Evolutionary conservation across 2,888 invertebrate species (phyloP).

Genomic region (Spodoptera exigua): DNA sequence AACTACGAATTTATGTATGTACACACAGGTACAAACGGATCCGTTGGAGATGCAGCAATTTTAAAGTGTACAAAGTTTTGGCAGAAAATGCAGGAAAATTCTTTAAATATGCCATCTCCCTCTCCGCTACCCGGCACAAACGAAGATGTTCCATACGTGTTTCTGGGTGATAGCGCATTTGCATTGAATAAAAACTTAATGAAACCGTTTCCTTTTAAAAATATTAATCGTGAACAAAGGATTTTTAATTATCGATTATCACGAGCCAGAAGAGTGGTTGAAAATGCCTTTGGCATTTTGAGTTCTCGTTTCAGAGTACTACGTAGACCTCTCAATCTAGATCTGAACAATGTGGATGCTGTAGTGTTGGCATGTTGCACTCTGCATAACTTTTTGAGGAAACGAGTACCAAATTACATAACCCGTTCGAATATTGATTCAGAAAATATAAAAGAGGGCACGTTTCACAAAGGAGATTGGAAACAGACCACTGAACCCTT

Average conservation of each 20-base stretch:
- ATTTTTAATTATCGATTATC: slow-evolving; percentile 29
- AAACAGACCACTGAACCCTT: no score
- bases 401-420: slow-evolving; percentile 30
- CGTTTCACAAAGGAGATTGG: slow-evolving; percentile 18
- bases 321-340: no score
- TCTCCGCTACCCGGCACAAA: no score
- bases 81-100: slow-evolving; percentile 23
- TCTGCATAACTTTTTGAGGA: slow-evolving; percentile 42
- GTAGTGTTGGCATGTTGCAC: no score
- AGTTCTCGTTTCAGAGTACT: no score
- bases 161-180: no score
- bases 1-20: slow-evolving; percentile 47
- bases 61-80: slow-evolving; percentile 28
- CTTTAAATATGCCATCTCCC: slow-evolving; percentile 31
- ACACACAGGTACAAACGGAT: slow-evolving; percentile 35
- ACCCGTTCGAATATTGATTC: no score
- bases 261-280: slow-evolving; percentile 21
- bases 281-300: slow-evolving; percentile 28
- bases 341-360: no score
- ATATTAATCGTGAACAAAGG: slow-evolving; percentile 21
- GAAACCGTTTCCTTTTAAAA: no score
- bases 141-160: no score
- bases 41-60: slow-evolving; percentile 20
- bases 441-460: slow-evolving; percentile 14
- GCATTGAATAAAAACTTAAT: no score